A percentile compares a stretch with the other conserved stretches of the same genome.
Evolutionary conservation across 2,797 vertebrate species (phyloP).

Genomic region (Hylomyscus alleni): DNA sequence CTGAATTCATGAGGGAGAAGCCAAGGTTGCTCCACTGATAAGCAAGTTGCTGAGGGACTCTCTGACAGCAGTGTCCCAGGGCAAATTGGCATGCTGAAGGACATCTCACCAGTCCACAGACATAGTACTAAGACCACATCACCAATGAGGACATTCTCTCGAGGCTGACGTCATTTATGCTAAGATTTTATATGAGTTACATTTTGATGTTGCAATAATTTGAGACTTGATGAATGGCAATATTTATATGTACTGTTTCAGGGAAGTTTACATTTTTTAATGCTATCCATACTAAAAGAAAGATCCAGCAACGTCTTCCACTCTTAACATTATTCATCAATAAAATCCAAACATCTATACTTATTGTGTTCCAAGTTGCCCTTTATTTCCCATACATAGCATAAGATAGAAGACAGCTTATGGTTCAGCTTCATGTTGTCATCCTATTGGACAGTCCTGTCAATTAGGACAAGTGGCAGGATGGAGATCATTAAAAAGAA

Average conservation of each 20-base stretch:
- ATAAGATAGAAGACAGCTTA: not conserved
- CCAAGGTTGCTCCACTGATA: not conserved
- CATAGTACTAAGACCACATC: not conserved
- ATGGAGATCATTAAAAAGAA: not conserved
- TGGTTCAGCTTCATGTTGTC: not conserved
- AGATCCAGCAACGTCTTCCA: not conserved
- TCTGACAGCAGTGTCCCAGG: not conserved
- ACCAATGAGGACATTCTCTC: not conserved
- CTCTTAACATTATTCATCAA: constrained; percentile 35
- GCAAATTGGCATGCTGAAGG: not conserved
- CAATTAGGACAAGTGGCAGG: not conserved
- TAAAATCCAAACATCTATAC: constrained; percentile 7
- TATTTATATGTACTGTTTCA: not conserved
- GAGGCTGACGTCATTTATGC: not conserved
- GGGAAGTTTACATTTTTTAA: not conserved
- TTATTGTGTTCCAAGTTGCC: not conserved
- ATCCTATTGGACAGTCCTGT: not conserved
- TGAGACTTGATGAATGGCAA: not conserved
- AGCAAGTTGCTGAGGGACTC: not conserved
- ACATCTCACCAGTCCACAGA: not conserved
- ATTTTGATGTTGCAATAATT: not conserved
- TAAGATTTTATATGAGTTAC: constrained; percentile 7
- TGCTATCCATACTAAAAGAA: not conserved
- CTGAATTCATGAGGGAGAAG: not conserved
- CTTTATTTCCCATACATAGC: not conserved